Evolutionary conservation across 2,888 invertebrate genomes (phyloP), one percentile per base, ranked within the genome.

Genomic region (Thymelicus lineola): DNA sequence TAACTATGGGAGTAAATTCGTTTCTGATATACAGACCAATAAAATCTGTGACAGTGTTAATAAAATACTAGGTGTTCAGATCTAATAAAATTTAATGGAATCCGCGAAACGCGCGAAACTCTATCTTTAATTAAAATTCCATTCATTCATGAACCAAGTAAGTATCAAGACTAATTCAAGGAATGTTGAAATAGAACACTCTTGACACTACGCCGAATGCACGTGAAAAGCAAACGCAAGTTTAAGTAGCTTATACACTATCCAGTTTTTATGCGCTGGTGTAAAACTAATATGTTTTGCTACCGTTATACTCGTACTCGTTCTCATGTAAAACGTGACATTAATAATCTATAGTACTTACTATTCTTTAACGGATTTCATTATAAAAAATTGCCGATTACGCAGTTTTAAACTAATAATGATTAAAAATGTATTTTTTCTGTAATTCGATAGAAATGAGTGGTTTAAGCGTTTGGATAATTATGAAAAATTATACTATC

Each of bases 181-280:
- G 61, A 62, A 62, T 45, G 48, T 62, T 46, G 48, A 35, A 62
- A 48, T 35, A 48, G 48, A 62, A 48, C 48, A 48, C 61, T 35
- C 46, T 61, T 35, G 61, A 48, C 48, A 15, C 28, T 62, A 62
- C 61, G 35, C 10, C 48, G 61, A 62, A 62, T 48, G 61, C 61
- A 62, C 61, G 61, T 62, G 61, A 62, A 62, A 62, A n/a, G 48
- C 46, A 61, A 46, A 45, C 46, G 35, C 28, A 3, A 20, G 20
- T 48, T 46, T 20, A 35, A 1, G 48, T 7, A 46, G 61, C 46
- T 15, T 48, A 48, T 35, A 48, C 61, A 62, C 48, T n/a, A 46
- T 46, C 60, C 58, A 15, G 0, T 7, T 0, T 1, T 58, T 7
- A 9, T 7, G 28, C 28, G 28, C 28, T 28, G 28, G 28, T 28